Evolutionary conservation across 2,888 invertebrate species (phyloP), one percentile per base, ranked within the genome.

Genomic region (Brenthis ino): DNA sequence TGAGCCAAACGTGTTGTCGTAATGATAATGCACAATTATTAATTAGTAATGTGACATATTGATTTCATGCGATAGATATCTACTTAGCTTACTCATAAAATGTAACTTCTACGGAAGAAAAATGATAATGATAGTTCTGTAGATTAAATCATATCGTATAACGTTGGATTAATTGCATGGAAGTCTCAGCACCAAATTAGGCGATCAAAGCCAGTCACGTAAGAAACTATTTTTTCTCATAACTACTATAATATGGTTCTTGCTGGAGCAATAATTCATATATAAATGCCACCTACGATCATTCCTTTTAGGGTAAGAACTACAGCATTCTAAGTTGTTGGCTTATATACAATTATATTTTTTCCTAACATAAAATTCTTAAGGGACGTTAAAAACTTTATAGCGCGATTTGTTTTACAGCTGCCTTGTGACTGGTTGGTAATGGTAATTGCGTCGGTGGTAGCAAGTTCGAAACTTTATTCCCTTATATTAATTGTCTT

Each of bases 251-350:
- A 74, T 71, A 73, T 72, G 69, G 53, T 67, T 48, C 56, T 33
- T 60, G 65, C 58, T 75, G 73, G 73, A 74, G 77, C 77, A 73
- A 81, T 83, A 82, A 82, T 77, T 84, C 79, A 82, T 77, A 73
- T 75, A 71, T 74, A 75, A 77, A 75, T 74, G 75, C 83, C 85
- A 80, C 84, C 84, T 79, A 85, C 82, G 79, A 75, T 57, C 78
- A 65, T 72, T 47, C 82, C 81, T 75, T 82, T 77, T 83, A 80
- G 68, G 80, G 84, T 24, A 68, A 79, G 37, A 76, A 74, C 72
- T 70, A 73, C 74, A 72, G 28, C n/a, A 33, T 12, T 50, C 28
- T 50, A 5, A 50, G 12, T 50, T 50, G 33, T 28, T 24, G n/a
- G 28, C 48, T 60, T 24, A 20, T 43, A 37, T 20, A 13, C 1